Percentiles rank a stretch among this genome's conserved stretches.
Evolutionary conservation across 1,140 invertebrate genomes (phyloP).

Genomic region (Brachionus sp.): DNA sequence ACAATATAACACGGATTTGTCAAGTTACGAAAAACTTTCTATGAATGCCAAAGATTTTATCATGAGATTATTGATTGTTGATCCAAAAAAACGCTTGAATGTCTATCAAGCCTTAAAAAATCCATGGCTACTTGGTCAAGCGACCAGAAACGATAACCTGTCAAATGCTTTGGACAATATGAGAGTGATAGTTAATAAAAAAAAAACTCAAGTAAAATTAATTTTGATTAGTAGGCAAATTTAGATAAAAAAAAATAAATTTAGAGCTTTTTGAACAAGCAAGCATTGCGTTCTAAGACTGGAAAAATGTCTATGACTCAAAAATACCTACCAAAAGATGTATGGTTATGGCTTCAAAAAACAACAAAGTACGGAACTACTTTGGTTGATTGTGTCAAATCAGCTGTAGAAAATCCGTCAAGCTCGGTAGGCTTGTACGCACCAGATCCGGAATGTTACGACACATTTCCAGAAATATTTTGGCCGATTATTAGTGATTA

Average conservation of each 20-base stretch:
- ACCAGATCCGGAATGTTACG: conserved; percentile 52
- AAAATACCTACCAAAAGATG: conserved; percentile 44
- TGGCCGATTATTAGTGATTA: conserved; percentile 52
- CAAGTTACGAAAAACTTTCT: not conserved
- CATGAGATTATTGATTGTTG: not conserved
- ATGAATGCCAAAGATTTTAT: conserved; percentile 38
- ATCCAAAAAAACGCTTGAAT: conserved; percentile 28
- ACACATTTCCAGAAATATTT: conserved; percentile 50
- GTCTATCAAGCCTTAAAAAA: conserved; percentile 27
- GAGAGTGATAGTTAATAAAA: conserved; percentile 42
- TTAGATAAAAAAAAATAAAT: not conserved
- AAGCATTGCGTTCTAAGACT: not conserved
- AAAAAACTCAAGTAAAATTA: not conserved
- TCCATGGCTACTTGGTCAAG: conserved; percentile 30
- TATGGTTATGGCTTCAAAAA: conserved; percentile 37
- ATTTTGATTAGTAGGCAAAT: not conserved
- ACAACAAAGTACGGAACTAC: conserved; percentile 33
- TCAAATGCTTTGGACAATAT: conserved; percentile 11
- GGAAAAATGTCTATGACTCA: conserved; percentile 3
- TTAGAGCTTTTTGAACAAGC: conserved; percentile 18
- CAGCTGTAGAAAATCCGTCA: conserved; percentile 29
- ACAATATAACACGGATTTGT: not conserved
- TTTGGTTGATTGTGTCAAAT: conserved; percentile 44
- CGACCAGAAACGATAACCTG: conserved; percentile 17
- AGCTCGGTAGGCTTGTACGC: conserved; percentile 36